These are phyloP conservation scores for Brachionichthys hirsutus DNA, from an alignment of 2,113 vertebrate genomes.

Conservation along the genomic window DNA sequence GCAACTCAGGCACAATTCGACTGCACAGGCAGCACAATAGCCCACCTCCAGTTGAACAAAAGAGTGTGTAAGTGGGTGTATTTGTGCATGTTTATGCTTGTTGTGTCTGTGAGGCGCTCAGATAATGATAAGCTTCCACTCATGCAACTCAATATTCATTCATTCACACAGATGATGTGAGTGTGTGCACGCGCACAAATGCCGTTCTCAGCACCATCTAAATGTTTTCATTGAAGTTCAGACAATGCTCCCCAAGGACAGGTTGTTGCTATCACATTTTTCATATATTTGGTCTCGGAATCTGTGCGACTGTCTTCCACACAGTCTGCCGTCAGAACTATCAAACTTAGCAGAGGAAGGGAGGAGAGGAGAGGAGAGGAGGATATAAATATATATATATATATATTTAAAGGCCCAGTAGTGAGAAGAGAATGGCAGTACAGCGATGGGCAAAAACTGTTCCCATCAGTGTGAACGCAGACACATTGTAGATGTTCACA, in stretches of 20 bases:
- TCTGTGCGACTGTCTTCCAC: not conserved
- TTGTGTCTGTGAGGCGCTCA: constrained; percentile 20
- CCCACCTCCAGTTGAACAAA: constrained; percentile 43
- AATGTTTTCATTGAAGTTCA: constrained; percentile 36
- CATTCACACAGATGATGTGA: constrained; percentile 37
- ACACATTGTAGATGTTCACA: constrained; percentile 23
- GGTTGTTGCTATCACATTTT: constrained; percentile 31
- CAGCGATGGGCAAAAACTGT: constrained; percentile 48
- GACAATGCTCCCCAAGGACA: constrained; percentile 36
- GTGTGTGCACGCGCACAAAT: constrained; percentile 5
- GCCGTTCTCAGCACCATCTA: not conserved
- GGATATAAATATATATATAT: too few species aligned
- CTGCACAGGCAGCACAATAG: constrained; percentile 48
- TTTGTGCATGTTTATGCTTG: constrained; percentile 38
- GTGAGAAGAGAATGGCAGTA: constrained; percentile 44
- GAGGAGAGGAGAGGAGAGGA: constrained; percentile 17
- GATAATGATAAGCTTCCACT: constrained; percentile 49
- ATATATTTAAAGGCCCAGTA: constrained; percentile 14
- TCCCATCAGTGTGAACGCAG: constrained; percentile 56
- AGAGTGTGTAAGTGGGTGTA: constrained; percentile 12
- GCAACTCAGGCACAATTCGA: constrained; percentile 30
- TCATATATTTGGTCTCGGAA: constrained; percentile 35
- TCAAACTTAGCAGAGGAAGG: not conserved
- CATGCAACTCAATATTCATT: constrained; percentile 37
- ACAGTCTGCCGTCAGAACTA: constrained; percentile 18